These are phyloP conservation scores for Campoplex nolae DNA, from an alignment of 2,888 invertebrate species.

Conservation along the genomic window DNA sequence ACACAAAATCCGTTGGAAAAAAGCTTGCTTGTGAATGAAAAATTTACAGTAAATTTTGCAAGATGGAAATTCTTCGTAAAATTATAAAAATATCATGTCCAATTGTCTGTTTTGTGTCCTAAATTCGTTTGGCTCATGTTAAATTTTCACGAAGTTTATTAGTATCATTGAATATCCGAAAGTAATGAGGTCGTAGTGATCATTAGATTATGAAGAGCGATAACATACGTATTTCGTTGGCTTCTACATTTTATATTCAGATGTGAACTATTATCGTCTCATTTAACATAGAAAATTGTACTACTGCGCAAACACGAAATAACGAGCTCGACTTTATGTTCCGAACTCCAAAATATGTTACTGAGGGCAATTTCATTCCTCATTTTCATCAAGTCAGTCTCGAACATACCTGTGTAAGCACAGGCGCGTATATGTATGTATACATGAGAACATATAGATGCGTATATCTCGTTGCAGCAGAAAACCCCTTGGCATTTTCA, in stretches of 20 bases:
- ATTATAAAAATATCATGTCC: neutral
- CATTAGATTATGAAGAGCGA: too few species aligned
- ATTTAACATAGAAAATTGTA: conserved; percentile 22
- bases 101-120: neutral
- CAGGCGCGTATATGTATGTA: neutral
- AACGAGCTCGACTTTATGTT: conserved; percentile 21
- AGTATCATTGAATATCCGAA: neutral
- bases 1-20: neutral
- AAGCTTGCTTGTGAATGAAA: neutral
- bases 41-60: neutral
- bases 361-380: conserved; percentile 44
- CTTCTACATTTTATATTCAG: neutral
- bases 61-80: neutral
- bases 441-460: neutral
- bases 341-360: conserved; percentile 17
- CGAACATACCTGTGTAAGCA: conserved; percentile 7
- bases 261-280: conserved; percentile 1
- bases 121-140: neutral
- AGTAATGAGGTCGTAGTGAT: neutral
- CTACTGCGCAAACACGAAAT: conserved; percentile 26
- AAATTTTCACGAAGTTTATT: neutral
- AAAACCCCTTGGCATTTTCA: conserved; percentile 22
- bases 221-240: neutral
- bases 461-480: conserved; percentile 11
- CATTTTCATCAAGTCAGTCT: conserved; percentile 39